Evolutionary conservation across 1,140 invertebrate genomes (phyloP), one percentile per base, ranked within the genome.

Genomic region (Drosophila tristis): DNA sequence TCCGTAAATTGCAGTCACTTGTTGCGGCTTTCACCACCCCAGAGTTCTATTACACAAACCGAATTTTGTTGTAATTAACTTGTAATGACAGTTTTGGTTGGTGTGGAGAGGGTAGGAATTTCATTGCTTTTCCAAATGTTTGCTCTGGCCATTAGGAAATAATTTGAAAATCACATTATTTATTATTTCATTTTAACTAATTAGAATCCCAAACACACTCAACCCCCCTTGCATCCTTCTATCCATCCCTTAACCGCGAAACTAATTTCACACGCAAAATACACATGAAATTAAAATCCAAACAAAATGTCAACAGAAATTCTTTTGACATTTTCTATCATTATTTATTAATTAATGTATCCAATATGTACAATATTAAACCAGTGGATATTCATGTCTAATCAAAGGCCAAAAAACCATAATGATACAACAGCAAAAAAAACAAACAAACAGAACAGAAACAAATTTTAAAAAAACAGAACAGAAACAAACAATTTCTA

Each of bases 211-310:
- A 58, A 65, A 74, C 48, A 11, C 8, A 9, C 26, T 6, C 26
- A 7, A 29, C 7, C 2, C 26, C 26, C 26, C 26, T 29, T 25
- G 23, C 23, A 25, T 0, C 23, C 23, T 5, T 6, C 20, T 20
- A 11, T 4, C 20, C 15, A 9, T 25, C 20, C 43, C 29, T 29
- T 5, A 5, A 51, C 78, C 80, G 50, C 72, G 43, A 68, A 80
- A 77, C 81, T 77, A 85, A 85, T 85, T 85, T 74, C 55, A 85
- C 72, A 56, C 63, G 60, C 59, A 76, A 51, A 44, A 13, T 29
- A 25, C 31, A 54, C 25, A 72, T 54, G 53, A 49, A 48, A 39
- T 43, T 8, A 13, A 13, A 39, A 39, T 11, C 35, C 35, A 39
- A 13, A 53, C 60, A 66, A 64, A 70, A 68, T 68, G 45, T 15